Conservation (phyloP, 2,888 invertebrate genomes). For the Carcina quercana region DNA sequence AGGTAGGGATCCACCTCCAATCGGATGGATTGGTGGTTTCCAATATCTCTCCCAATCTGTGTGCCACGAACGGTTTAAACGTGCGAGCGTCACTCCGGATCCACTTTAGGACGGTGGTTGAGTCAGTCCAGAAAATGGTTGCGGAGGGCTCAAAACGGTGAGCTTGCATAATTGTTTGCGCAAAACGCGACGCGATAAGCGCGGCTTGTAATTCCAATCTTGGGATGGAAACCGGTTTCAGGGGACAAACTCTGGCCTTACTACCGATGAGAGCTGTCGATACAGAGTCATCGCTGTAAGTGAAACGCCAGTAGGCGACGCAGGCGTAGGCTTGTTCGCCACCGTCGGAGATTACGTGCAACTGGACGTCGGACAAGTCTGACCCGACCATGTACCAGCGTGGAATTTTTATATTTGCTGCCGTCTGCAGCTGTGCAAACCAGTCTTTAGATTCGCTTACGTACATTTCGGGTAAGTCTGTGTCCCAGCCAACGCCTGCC, state of each 20-base stretch:
- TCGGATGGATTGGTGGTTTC: slow-evolving; percentile 7
- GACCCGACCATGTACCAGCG: too few relatives aligned
- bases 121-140: slow-evolving; percentile 12
- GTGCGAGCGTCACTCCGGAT: slow-evolving; percentile 10
- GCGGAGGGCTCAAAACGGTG: slow-evolving; percentile 2
- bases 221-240: slow-evolving; percentile 7
- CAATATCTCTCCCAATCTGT: slow-evolving; percentile 16
- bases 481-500: too few relatives aligned
- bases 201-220: slow-evolving; percentile 9
- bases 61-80: slow-evolving; percentile 16
- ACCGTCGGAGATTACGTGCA: background rate
- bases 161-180: background rate
- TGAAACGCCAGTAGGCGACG: slow-evolving; percentile 15
- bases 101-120: slow-evolving; percentile 13
- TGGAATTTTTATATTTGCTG: too few relatives aligned
- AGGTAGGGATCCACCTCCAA: slow-evolving; percentile 16
- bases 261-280: slow-evolving; percentile 7
- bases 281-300: slow-evolving; percentile 4
- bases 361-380: too few relatives aligned
- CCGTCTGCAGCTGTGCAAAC: too few relatives aligned
- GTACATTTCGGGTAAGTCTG: too few relatives aligned
- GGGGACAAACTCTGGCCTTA: slow-evolving; percentile 6
- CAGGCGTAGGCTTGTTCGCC: background rate
- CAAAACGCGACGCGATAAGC: slow-evolving; percentile 6
- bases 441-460: too few relatives aligned